Evolutionary conservation across 1,140 invertebrate species (phyloP).

Genomic region (Monochamus saltuarius): DNA sequence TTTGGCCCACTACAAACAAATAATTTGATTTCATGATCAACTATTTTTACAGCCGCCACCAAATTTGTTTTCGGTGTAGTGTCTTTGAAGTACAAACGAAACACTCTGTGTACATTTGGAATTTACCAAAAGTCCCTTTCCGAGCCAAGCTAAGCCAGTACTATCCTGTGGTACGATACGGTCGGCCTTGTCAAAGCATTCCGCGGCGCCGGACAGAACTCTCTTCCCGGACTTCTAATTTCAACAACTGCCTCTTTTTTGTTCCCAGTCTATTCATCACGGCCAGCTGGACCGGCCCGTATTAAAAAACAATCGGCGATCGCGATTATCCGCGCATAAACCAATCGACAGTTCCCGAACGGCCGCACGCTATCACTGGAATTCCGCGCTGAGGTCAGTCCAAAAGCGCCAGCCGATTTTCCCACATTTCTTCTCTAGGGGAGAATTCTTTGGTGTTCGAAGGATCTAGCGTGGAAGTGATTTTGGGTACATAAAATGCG

Average conservation of each 20-base stretch:
- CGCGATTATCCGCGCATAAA: slow-evolving; percentile 28
- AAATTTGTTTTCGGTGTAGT: no score
- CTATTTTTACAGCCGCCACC: no score
- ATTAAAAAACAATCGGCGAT: slow-evolving; percentile 32
- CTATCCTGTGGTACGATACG: slow-evolving; percentile 7
- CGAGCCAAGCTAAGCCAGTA: no score
- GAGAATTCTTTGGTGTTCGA: neutral
- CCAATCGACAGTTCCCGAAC: slow-evolving; percentile 15
- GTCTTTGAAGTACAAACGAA: no score
- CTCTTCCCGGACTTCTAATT: slow-evolving; percentile 48
- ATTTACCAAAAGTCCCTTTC: no score
- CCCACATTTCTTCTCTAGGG: slow-evolving; percentile 10
- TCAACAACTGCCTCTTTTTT: slow-evolving; percentile 48
- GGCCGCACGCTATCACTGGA: slow-evolving; percentile 10
- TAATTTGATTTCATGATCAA: no score
- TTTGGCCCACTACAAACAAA: no score
- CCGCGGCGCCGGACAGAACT: slow-evolving; percentile 38
- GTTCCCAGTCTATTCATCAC: slow-evolving; percentile 47
- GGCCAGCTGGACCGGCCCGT: slow-evolving; percentile 31
- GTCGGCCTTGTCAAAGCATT: slow-evolving; percentile 48
- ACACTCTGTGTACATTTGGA: no score
- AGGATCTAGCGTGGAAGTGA: no score
- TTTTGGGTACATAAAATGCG: no score
- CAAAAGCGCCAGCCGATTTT: slow-evolving; percentile 10
- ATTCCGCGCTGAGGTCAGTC: slow-evolving; percentile 3